A percentile compares a stretch with the other conserved stretches of the same genome.
These are phyloP conservation scores for Xylota segnis DNA, from an alignment of 2,888 invertebrate genomes.

Conservation along the genomic window DNA sequence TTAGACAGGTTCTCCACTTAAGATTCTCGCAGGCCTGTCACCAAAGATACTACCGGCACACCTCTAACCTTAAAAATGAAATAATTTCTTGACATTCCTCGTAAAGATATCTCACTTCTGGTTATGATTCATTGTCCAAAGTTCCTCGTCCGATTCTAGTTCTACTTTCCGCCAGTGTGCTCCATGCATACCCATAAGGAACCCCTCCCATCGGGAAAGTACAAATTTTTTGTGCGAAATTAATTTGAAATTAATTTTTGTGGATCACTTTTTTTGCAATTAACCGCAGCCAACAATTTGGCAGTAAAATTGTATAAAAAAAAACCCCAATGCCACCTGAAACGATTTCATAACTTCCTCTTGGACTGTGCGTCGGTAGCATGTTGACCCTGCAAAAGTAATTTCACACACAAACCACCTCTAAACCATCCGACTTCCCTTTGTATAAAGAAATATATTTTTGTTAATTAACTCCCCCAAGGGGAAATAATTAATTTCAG, in stretches of 20 bases:
- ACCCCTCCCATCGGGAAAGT: too few species aligned
- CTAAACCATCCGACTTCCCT: not conserved
- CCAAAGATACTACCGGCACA: too few species aligned
- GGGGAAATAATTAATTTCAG: conserved; percentile 24
- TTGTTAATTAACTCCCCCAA: conserved; percentile 39
- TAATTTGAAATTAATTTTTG: not conserved
- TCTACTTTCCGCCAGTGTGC: too few species aligned
- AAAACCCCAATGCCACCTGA: conserved; percentile 19
- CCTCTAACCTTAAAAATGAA: too few species aligned
- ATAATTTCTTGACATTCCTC: too few species aligned
- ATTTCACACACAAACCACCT: conserved; percentile 13
- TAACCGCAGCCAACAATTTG: not conserved
- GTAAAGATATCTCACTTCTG: too few species aligned
- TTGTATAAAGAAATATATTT: conserved; percentile 15
- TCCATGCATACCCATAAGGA: too few species aligned
- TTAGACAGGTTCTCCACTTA: too few species aligned
- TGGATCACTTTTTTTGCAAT: conserved; percentile 12
- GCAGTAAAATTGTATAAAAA: not conserved
- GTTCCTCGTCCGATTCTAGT: too few species aligned
- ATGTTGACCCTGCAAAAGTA: conserved; percentile 32
- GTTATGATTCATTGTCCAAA: too few species aligned
- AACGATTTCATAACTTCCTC: conserved; percentile 30
- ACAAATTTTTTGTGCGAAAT: not conserved
- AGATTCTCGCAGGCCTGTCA: too few species aligned
- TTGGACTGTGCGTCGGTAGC: not conserved